phyloP scores from a whole-genome alignment of 2,888 invertebrate species.

The Ptilodon capucinus region DNA sequence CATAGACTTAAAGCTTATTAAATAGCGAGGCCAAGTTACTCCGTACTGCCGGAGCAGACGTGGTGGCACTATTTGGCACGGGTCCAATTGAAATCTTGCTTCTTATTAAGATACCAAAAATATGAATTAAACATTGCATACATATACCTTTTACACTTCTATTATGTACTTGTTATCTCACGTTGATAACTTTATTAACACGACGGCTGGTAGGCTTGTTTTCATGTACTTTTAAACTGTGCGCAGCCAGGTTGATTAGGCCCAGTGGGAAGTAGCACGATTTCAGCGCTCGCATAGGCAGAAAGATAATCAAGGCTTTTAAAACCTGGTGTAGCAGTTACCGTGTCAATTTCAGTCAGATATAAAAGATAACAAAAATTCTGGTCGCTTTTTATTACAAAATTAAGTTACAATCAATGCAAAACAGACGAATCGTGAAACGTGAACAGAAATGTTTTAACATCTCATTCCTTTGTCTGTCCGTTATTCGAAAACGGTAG shows the following conservation, averaged over 20 bases:
- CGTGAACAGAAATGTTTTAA: neutral
- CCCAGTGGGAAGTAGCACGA: too few relatives aligned
- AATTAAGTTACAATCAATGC: neutral
- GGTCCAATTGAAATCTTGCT: neutral
- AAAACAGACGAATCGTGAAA: neutral
- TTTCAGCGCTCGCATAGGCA: too few relatives aligned
- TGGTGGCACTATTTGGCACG: neutral
- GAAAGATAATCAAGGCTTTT: too few relatives aligned
- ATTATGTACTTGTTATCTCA: too few relatives aligned
- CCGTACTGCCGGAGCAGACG: neutral
- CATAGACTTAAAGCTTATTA: neutral
- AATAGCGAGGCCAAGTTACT: neutral
- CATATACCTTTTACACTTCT: too few relatives aligned
- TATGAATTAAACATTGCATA: neutral
- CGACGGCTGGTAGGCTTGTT: too few relatives aligned
- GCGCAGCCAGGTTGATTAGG: too few relatives aligned
- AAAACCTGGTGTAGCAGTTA: too few relatives aligned
- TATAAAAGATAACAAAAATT: too few relatives aligned
- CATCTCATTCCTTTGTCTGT: neutral
- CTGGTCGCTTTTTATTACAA: neutral
- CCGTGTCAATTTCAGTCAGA: too few relatives aligned
- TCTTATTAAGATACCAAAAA: slow-evolving; percentile 1
- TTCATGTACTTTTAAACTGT: too few relatives aligned
- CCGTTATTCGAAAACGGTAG: neutral
- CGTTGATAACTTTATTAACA: too few relatives aligned